Base-by-base conservation (phyloP, 2,797 vertebrate species). In the Onychomys torridus region DNA sequence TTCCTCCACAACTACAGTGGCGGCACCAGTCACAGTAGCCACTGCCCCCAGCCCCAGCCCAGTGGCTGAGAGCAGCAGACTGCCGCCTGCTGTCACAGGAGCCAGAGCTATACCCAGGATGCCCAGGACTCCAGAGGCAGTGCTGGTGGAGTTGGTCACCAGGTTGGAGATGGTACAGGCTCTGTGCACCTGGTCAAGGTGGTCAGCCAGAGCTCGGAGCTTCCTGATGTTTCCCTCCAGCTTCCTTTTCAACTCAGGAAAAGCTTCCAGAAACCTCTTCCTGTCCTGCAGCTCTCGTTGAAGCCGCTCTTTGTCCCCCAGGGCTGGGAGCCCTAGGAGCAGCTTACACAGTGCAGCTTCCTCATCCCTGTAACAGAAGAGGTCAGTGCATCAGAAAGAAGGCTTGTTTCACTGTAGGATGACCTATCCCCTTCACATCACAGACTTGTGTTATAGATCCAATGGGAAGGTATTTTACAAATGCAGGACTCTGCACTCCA, bases 181-280 rank as follows among this genome's bases (percentile, higher is more conserved):
- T 32, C 19, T 94, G 82, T 97, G 97, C 0, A 77, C 63, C 49
- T 89, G 10, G 37, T 97, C 92, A 1, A 91, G 63, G 5, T 37
- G 11, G 19, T 95, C 78, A 12, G 96, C 96, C 2, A 97, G 84
- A 0, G 40, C 23, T 0, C 1, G 1, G 59, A 97, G 89, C 55
- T 83, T 40, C 4, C 0, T 0, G 86, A 97, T 93, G 1, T 0
- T 0, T 0, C 40, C 46, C 69, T 96, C 34, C 0, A 97, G n/a
- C 21, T 91, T 3, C 21, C 0, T 0, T 77, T 76, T 95, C 14
- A 77, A 12, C 16, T 0, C 3, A 34, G 84, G 81, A 93, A 97
- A 96, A 14, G 2, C 7, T 0, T 49, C 6, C 92, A 93, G 1
- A 82, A 96, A 75, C 5, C 0, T 0, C n/a, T 88, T 6, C 25